These are phyloP conservation scores for Circaetus cinerascens DNA, from an alignment of 2,113 vertebrate species.

Conservation along the genomic window DNA sequence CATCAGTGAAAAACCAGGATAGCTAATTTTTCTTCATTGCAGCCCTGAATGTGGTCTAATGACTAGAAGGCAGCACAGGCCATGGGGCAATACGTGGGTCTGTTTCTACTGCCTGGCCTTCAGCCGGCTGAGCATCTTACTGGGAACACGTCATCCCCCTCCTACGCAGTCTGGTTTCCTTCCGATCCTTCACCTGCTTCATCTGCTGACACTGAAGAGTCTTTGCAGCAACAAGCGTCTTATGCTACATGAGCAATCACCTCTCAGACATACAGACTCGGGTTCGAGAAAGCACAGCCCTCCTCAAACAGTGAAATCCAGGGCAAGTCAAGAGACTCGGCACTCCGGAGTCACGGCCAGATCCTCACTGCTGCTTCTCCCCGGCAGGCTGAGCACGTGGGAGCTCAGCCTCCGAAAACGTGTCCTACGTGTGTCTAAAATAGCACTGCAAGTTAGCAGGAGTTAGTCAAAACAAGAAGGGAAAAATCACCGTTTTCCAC, in stretches of 20 bases:
- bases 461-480: background rate
- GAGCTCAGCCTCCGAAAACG: background rate
- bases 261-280: background rate
- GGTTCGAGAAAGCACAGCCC: background rate
- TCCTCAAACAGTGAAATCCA: background rate
- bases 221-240: background rate
- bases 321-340: background rate
- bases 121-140: background rate
- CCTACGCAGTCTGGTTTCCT: fast-evolving
- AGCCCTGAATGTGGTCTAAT: fast-evolving
- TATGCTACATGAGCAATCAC: fast-evolving
- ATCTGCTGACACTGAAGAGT: fast-evolving
- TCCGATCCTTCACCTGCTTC: background rate
- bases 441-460: background rate
- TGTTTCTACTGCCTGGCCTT: background rate
- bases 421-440: background rate
- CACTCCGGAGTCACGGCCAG: fast-evolving
- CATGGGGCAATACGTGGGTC: fast-evolving
- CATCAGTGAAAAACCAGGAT: background rate
- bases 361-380: background rate
- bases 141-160: fast-evolving
- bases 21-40: fast-evolving
- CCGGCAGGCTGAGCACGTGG: background rate
- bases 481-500: background rate
- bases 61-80: background rate